phyloP scores from a whole-genome alignment of 2,113 vertebrate genomes.

The Epinephelus cyanopodus region DNA sequence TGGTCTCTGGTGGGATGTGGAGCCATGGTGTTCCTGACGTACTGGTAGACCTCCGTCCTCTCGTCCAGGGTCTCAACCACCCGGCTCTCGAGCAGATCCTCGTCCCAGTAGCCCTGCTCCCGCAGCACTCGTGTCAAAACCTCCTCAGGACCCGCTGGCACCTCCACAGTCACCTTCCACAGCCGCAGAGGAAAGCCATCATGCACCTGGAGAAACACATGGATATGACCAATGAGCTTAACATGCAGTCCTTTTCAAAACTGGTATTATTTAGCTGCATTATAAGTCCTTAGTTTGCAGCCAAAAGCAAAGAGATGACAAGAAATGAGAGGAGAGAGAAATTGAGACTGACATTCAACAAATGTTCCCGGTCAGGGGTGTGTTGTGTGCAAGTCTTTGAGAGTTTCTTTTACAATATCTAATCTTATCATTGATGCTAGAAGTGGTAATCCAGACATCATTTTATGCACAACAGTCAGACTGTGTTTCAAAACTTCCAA shows the following conservation, averaged over 20 bases:
- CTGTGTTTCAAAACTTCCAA: constrained; percentile 35
- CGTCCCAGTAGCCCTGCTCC: constrained; percentile 95
- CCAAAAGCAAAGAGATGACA: neutral
- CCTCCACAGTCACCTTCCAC: constrained; percentile 94
- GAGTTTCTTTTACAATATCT: neutral
- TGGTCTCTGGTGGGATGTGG: constrained; percentile 94
- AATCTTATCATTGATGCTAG: constrained; percentile 27
- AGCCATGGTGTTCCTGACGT: constrained; percentile 94
- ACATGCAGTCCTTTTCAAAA: neutral
- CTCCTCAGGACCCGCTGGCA: constrained; percentile 90
- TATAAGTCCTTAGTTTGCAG: neutral
- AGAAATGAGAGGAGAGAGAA: neutral
- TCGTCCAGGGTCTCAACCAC: constrained; percentile 91
- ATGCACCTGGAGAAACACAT: constrained; percentile 86
- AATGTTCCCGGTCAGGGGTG: neutral
- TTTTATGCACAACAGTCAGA: constrained; percentile 21
- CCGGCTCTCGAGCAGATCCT: constrained; percentile 94
- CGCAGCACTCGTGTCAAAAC: constrained; percentile 91
- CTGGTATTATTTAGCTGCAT: neutral
- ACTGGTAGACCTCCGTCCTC: constrained; percentile 94
- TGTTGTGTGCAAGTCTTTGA: constrained; percentile 7
- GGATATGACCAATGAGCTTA: neutral
- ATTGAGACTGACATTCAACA: neutral
- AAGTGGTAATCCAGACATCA: constrained; percentile 3
- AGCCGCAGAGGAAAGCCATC: constrained; percentile 91